Evolutionary conservation across 2,888 invertebrate species (phyloP).

Genomic region (Mythimna pallens): DNA sequence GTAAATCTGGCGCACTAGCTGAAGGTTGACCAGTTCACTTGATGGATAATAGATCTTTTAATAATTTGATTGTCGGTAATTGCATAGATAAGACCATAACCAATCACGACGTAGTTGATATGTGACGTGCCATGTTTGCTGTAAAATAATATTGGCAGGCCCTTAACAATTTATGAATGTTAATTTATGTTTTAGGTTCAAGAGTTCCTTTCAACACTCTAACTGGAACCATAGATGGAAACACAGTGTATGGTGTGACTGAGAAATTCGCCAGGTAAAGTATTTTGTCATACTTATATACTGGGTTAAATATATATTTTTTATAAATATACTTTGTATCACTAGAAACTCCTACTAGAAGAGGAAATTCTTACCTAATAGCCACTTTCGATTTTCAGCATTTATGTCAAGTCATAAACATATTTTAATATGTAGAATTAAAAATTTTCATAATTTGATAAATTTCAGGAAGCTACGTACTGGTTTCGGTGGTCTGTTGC

Average conservation of each 20-base stretch:
- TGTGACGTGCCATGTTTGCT: slow-evolving; percentile 53
- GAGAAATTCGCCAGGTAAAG: slow-evolving; percentile 94
- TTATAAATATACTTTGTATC: too few species aligned
- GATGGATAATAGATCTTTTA: slow-evolving; percentile 54
- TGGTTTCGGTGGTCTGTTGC: slow-evolving; percentile 95
- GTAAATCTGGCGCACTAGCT: slow-evolving; percentile 41
- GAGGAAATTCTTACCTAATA: slow-evolving; percentile 25
- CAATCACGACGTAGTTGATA: slow-evolving; percentile 41
- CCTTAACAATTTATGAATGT: slow-evolving; percentile 15
- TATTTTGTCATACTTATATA: slow-evolving; percentile 2
- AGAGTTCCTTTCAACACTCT: slow-evolving; percentile 96
- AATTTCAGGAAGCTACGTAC: slow-evolving; percentile 93
- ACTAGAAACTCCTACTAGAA: too few species aligned
- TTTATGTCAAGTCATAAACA: slow-evolving; percentile 6
- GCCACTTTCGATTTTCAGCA: slow-evolving; percentile 18
- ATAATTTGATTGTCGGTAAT: slow-evolving; percentile 54
- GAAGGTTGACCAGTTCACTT: slow-evolving; percentile 63
- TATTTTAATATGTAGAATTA: too few species aligned
- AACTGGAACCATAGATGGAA: slow-evolving; percentile 96
- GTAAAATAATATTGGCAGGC: slow-evolving; percentile 42
- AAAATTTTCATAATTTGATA: slow-evolving; percentile 6
- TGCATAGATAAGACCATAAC: slow-evolving; percentile 42
- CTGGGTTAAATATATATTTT: background rate
- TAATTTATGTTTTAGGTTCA: slow-evolving; percentile 91
- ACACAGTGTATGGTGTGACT: slow-evolving; percentile 97